Base-by-base conservation (phyloP, 2,113 vertebrate genomes). In the Passer domesticus region DNA sequence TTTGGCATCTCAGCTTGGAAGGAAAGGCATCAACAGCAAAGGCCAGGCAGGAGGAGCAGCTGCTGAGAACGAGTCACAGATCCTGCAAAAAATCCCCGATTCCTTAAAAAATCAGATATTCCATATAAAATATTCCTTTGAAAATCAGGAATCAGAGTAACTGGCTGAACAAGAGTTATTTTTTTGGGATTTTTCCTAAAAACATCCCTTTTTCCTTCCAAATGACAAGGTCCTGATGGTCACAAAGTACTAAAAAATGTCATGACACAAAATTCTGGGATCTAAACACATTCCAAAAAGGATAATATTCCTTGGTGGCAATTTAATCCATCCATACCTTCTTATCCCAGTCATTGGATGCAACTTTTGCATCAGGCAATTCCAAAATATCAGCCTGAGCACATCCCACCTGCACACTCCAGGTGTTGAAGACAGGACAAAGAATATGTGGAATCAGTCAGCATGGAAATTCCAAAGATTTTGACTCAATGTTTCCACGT, bases 401-500 rank as follows among this genome's bases (percentile, higher is more conserved):
- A 35, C 16, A 7, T 21, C 33, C 22, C 15, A n/a, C 49, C 37
- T 8, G 17, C 2, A 9, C 5, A 1, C 1, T 53, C 31, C n/a
- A 43, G 60, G 46, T 30, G 30, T 2, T 49, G n/a, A 30, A 47
- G 33, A 37, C 4, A 6, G 46, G 31, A n/a, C 6, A 10, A 37
- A 13, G 50, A 55, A 78, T 4, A 22, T 11, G 10, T 52, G 55
- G 31, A 33, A 6, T 79, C 35, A 22, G 8, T 5, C 39, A 73
- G 44, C 44, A 20, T 14, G 20, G 15, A 73, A 50, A 24, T 25
- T 43, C 35, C 27, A 0, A 46, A 7, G 8, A 15, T 59, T 83
- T 25, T 53, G 19, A 28, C n/a, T 19, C 11, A 5, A 43, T 18
- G 5, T 9, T 31, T 7, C 24, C 24, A 7, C 1, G 8, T 0